Evolutionary conservation across 2,113 vertebrate species (phyloP), one percentile per base, ranked within the genome.

Genomic region (Oryctolagus cuniculus): DNA sequence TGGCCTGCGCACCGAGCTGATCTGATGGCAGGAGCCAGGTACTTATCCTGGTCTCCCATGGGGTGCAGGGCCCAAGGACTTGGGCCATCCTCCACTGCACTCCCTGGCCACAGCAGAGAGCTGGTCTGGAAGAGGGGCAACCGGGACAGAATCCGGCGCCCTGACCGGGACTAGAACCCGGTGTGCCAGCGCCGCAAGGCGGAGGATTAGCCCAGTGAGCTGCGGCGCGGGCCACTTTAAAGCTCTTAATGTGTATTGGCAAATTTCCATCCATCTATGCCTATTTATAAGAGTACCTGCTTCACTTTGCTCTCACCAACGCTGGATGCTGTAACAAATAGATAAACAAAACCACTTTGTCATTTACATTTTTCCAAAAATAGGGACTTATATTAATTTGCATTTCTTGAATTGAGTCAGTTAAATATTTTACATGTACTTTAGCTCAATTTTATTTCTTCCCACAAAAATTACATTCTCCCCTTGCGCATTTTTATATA

Each of bases 371-470:
- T 58, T 63, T 15, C 31, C 0, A 11, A 21, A 38, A 29, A 55
- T 55, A 44, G 31, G 17, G 27, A 10, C n/a, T 93, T 93, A 4
- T 87, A 55, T 87, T 93, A 93, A 87, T 53, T 66, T 87, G 11
- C 5, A 79, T 63, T 91, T 74, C 63, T 74, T 85, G 27, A 94
- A 69, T 67, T 89, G 49, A 70, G 11, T 73, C 83, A 16, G 63
- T 64, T 82, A 77, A 24, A 63, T 81, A 70, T 83, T 81, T 91
- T 77, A 53, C 70, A 81, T 87, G 25, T 79, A 34, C 58, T 89
- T 90, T n/a, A n/a, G 75, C 29, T 29, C 44, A 58, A n/a, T 87
- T 90, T 90, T 67, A 83, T 81, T 90, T 77, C 49, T 82, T 58
- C 51, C n/a, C 61, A 49, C 72, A 10, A 66, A 83, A 72, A 64